phyloP scores from a whole-genome alignment of 2,797 vertebrate species.

The Enteromius unitaeniatus region DNA sequence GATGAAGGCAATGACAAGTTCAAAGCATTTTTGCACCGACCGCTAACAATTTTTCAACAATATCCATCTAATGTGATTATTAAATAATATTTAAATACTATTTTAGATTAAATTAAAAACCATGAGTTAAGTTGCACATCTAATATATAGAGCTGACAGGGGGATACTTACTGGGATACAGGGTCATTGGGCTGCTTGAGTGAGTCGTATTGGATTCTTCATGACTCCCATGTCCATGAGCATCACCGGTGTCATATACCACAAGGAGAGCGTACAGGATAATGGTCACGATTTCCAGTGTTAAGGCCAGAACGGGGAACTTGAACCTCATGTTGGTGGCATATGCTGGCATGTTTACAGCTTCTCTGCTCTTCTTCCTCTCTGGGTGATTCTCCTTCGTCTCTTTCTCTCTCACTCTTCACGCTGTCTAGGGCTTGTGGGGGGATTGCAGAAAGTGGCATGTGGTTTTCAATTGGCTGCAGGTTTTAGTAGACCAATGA shows the following conservation, averaged over 20 bases:
- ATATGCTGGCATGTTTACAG: slow-evolving; percentile 75
- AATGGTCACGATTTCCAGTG: slow-evolving; percentile 85
- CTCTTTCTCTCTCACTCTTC: slow-evolving; percentile 56
- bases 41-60: too few relatives aligned
- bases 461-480: slow-evolving; percentile 73
- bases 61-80: neutral
- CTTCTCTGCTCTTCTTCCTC: slow-evolving; percentile 21
- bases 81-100: neutral
- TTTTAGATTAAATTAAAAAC: neutral
- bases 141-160: neutral
- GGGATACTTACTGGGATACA: slow-evolving; percentile 89
- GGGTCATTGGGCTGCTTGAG: slow-evolving; percentile 56
- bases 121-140: neutral
- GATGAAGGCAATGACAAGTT: neutral
- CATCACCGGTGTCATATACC: slow-evolving; percentile 73
- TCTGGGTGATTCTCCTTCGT: slow-evolving; percentile 58
- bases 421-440: slow-evolving; percentile 73
- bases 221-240: slow-evolving; percentile 26
- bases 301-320: slow-evolving; percentile 86
- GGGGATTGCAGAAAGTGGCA: slow-evolving; percentile 60
- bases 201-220: neutral
- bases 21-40: neutral
- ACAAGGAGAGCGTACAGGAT: slow-evolving; percentile 86
- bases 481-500: slow-evolving; percentile 74
- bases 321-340: slow-evolving; percentile 90